Percentiles rank a stretch among this genome's conserved stretches.
phyloP scores from a whole-genome alignment of 2,113 vertebrate genomes.

The Chaetorhynchus papuensis region DNA sequence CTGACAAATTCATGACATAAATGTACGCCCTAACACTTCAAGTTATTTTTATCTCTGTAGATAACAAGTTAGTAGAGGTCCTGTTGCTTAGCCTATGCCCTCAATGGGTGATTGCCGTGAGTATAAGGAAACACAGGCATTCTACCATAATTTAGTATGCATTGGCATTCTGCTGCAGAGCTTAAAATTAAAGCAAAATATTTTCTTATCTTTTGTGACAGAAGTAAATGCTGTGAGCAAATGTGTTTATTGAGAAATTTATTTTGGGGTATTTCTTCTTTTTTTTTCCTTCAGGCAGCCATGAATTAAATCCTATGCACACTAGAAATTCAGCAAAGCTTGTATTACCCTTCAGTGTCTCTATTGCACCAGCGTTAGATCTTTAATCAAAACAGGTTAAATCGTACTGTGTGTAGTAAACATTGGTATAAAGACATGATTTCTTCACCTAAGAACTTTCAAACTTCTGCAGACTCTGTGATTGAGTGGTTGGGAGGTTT shows the following conservation, averaged over 20 bases:
- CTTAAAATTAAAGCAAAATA: slow-evolving; percentile 4
- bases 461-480: not conserved
- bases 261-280: not conserved
- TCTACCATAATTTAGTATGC: not conserved
- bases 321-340: not conserved
- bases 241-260: not conserved
- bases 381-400: not conserved
- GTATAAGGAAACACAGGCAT: not conserved
- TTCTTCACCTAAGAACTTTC: not conserved
- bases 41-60: not conserved
- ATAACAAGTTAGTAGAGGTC: not conserved
- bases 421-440: not conserved
- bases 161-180: not conserved
- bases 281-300: not conserved
- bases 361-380: not conserved
- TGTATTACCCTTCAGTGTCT: not conserved
- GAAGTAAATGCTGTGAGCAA: not conserved
- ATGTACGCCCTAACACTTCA: not conserved
- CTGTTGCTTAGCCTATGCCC: not conserved
- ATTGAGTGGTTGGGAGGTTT: not conserved
- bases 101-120: not conserved
- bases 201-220: not conserved
- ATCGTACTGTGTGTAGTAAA: not conserved
- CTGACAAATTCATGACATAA: not conserved
- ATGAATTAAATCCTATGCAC: not conserved